Evolutionary conservation across 1,140 invertebrate species (phyloP).

Genomic region (Panagrolaimus sp.): DNA sequence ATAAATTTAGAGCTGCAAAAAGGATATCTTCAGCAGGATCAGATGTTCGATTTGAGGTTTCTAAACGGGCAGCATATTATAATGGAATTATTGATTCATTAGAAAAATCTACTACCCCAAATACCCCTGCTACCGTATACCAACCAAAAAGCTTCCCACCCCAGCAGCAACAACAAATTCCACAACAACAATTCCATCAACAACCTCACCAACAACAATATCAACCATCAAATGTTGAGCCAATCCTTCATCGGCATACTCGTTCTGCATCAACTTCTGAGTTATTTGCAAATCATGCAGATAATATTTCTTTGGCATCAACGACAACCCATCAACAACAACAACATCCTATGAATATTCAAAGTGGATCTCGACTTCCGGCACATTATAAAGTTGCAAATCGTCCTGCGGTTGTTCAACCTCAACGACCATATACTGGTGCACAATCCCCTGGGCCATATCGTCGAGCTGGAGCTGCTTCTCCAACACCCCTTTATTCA

Average conservation of each 20-base stretch:
- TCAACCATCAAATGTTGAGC: neutral
- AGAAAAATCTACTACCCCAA: neutral
- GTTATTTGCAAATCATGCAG: conserved; percentile 1
- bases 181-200: too few relatives aligned
- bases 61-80: conserved; percentile 91
- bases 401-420: conserved; percentile 24
- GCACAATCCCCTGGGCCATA: neutral
- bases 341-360: too few relatives aligned
- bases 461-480: neutral
- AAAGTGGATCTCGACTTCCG: conserved; percentile 22
- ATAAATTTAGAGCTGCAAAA: conserved; percentile 76
- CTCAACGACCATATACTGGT: conserved; percentile 17
- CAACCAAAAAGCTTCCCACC: too few relatives aligned
- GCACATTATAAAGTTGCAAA: conserved; percentile 29
- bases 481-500: conserved; percentile 17
- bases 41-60: conserved; percentile 86
- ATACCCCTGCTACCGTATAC: neutral
- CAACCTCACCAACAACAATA: neutral
- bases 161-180: too few relatives aligned
- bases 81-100: conserved; percentile 70
- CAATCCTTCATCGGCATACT: neutral
- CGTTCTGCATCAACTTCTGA: conserved; percentile 35
- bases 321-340: too few relatives aligned
- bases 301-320: neutral
- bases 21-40: conserved; percentile 87